A percentile compares a stretch with the other conserved stretches of the same genome.
Conservation (phyloP, 2,113 vertebrate species). For the Onychorhynchus coronatus region DNA sequence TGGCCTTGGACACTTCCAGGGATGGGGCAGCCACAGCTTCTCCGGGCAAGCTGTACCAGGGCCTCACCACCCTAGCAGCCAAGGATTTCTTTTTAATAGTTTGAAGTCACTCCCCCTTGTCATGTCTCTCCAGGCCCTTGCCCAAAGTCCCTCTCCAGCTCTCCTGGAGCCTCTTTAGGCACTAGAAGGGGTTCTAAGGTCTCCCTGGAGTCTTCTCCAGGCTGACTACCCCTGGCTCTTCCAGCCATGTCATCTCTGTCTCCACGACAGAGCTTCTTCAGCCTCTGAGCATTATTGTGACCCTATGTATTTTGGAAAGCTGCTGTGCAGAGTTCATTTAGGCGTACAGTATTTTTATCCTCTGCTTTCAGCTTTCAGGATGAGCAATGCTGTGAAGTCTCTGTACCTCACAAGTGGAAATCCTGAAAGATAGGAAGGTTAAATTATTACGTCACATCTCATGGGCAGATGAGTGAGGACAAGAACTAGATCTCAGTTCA, state of each 20-base stretch:
- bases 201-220: neutral
- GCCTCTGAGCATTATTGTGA: fast-evolving
- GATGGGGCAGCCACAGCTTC: neutral
- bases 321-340: neutral
- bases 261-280: neutral
- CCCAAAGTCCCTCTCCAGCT: neutral
- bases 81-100: fast-evolving
- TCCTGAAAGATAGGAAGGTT: neutral
- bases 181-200: neutral
- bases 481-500: neutral
- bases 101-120: neutral
- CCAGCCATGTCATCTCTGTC: neutral
- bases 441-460: neutral
- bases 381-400: fast-evolving
- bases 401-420: neutral
- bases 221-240: fast-evolving
- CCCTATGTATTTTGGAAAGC: neutral
- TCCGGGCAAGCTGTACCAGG: neutral
- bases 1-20: neutral
- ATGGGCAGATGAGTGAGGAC: fast-evolving
- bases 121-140: neutral
- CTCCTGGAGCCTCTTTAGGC: neutral
- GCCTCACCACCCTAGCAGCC: fast-evolving
- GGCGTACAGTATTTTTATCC: neutral
- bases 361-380: neutral